A percentile compares a stretch with the other conserved stretches of the same genome.
Evolutionary conservation across 2,113 vertebrate genomes (phyloP).

Genomic region (Nannospalax galili): DNA sequence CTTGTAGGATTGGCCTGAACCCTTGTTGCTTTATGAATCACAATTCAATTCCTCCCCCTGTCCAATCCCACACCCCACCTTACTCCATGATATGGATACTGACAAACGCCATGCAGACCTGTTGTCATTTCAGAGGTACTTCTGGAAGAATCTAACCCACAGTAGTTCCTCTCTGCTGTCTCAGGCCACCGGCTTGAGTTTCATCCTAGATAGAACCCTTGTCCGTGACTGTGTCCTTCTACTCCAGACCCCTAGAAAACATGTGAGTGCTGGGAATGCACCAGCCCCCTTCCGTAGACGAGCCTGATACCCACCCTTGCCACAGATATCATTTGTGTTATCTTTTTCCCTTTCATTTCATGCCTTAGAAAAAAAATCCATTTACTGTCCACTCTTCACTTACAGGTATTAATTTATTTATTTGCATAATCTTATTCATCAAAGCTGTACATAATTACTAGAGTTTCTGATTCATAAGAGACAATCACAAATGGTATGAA

Average conservation of each 20-base stretch:
- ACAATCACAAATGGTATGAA: constrained; percentile 47
- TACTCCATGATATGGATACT: background rate
- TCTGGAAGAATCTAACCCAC: background rate
- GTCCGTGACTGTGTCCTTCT: background rate
- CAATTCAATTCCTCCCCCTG: background rate
- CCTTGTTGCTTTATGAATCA: background rate
- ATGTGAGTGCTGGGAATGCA: background rate
- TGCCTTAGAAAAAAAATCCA: constrained; percentile 39
- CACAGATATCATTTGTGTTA: background rate
- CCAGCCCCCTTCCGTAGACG: background rate
- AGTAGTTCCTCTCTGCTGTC: background rate
- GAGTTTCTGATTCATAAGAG: constrained; percentile 50
- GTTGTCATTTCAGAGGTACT: background rate
- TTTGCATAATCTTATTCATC: constrained; percentile 53
- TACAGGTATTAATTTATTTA: constrained; percentile 45
- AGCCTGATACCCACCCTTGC: background rate
- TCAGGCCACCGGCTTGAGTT: background rate
- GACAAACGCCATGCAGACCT: background rate
- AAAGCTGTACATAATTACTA: constrained; percentile 38
- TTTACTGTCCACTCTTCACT: constrained; percentile 7
- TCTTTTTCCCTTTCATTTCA: background rate
- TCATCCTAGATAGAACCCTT: background rate
- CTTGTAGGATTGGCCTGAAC: background rate
- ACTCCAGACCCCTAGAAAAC: background rate
- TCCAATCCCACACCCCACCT: too few species aligned